A percentile compares a stretch with the other conserved stretches of the same genome.
Conservation (phyloP, 1,140 invertebrate species). For the Triops cancriformis region DNA sequence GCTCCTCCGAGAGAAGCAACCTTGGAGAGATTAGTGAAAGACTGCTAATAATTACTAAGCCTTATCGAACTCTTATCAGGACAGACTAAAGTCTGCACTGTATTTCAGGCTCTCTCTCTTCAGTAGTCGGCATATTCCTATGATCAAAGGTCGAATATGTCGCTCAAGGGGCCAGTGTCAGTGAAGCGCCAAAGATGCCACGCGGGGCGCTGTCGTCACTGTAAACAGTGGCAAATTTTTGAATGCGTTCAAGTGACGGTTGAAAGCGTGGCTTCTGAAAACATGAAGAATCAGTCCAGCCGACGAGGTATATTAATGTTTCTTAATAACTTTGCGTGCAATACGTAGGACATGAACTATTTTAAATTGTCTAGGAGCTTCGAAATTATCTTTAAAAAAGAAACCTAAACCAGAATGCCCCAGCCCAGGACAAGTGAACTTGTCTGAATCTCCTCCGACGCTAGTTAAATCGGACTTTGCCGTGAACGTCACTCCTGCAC, state of each 20-base stretch:
- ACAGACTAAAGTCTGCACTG: too few relatives aligned
- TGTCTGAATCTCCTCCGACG: not conserved
- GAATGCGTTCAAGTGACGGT: not conserved
- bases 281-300: not conserved
- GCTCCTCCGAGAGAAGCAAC: too few relatives aligned
- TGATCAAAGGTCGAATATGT: too few relatives aligned
- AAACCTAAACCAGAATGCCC: not conserved
- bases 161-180: too few relatives aligned
- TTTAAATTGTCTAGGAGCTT: not conserved
- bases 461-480: not conserved
- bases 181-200: not conserved
- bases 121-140: too few relatives aligned
- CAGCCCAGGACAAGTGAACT: not conserved
- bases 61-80: too few relatives aligned
- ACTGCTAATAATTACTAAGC: too few relatives aligned
- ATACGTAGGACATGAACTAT: not conserved
- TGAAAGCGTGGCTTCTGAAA: not conserved
- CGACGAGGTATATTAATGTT: not conserved
- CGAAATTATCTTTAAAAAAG: not conserved
- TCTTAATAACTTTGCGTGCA: not conserved
- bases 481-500: not conserved
- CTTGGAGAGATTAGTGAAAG: too few relatives aligned
- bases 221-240: not conserved
- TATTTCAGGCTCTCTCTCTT: too few relatives aligned
- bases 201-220: not conserved